Percentiles rank a stretch among this genome's conserved stretches.
These are phyloP conservation scores for Eristalis pertinax DNA, from an alignment of 2,888 invertebrate species.

Conservation along the genomic window DNA sequence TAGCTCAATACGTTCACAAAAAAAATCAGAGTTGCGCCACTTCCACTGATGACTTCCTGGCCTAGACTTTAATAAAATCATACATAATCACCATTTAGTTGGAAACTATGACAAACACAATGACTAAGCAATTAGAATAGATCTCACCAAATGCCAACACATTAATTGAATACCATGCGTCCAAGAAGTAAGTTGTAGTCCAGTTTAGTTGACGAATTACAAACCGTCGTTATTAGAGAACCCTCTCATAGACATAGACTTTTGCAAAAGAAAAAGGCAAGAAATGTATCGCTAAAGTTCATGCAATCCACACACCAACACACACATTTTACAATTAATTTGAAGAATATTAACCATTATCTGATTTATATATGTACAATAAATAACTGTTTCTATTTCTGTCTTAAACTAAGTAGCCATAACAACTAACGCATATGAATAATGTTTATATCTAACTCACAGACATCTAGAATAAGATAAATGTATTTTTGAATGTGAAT, in stretches of 20 bases:
- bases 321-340: neutral
- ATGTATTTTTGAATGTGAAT: conserved; percentile 36
- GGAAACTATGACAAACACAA: neutral
- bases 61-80: neutral
- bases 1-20: no score
- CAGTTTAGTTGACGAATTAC: neutral
- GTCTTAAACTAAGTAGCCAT: conserved; percentile 9
- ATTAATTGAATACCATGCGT: neutral
- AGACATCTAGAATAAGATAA: conserved; percentile 19
- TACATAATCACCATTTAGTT: neutral
- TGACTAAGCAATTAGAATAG: neutral
- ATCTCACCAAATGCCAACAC: neutral
- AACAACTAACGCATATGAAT: conserved; percentile 52
- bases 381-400: neutral
- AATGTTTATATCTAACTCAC: conserved; percentile 22
- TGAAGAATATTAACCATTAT: neutral
- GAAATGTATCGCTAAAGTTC: neutral
- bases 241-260: neutral
- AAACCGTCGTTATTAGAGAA: neutral
- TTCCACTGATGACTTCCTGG: neutral
- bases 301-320: neutral
- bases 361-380: conserved; percentile 26
- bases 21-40: neutral
- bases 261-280: neutral
- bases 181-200: neutral